phyloP scores from a whole-genome alignment of 2,888 invertebrate species.

The Hyles lineata region DNA sequence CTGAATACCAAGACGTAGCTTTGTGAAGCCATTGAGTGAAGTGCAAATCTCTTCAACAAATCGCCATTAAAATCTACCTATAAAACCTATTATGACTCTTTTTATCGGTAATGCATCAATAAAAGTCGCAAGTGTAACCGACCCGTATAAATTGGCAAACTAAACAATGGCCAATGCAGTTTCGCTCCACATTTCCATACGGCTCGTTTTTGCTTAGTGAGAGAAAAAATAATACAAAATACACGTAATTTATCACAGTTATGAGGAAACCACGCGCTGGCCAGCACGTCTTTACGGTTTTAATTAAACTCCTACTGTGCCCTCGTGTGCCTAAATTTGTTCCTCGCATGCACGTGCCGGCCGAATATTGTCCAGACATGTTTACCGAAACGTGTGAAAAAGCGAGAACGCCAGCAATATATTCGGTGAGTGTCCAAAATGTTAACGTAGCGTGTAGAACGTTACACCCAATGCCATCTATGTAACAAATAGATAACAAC shows the following conservation, averaged over 20 bases:
- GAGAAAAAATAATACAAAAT: conserved; percentile 74
- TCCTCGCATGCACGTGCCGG: conserved; percentile 60
- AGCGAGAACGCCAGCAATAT: conserved; percentile 52
- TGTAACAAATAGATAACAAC: conserved; percentile 71
- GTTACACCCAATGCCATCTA: conserved; percentile 78
- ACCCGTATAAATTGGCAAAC: conserved; percentile 85
- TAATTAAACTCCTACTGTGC: conserved; percentile 75
- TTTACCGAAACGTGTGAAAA: conserved; percentile 65
- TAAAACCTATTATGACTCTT: conserved; percentile 81
- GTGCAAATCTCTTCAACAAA: conserved; percentile 70
- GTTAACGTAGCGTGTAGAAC: conserved; percentile 44
- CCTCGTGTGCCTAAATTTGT: conserved; percentile 70
- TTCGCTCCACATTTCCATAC: conserved; percentile 80
- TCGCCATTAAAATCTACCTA: conserved; percentile 79
- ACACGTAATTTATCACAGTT: conserved; percentile 79
- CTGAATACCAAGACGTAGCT: neutral
- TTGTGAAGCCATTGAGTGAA: conserved; percentile 52
- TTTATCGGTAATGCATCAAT: conserved; percentile 84
- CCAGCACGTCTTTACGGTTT: conserved; percentile 78
- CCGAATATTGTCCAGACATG: conserved; percentile 66
- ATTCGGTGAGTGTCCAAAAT: conserved; percentile 65
- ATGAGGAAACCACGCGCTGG: conserved; percentile 79
- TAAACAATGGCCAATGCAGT: conserved; percentile 83
- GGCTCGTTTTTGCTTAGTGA: conserved; percentile 75
- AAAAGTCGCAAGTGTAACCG: conserved; percentile 83